A percentile compares a stretch with the other conserved stretches of the same genome.
Conservation (phyloP, 2,888 invertebrate genomes). For the Mimas tiliae region DNA sequence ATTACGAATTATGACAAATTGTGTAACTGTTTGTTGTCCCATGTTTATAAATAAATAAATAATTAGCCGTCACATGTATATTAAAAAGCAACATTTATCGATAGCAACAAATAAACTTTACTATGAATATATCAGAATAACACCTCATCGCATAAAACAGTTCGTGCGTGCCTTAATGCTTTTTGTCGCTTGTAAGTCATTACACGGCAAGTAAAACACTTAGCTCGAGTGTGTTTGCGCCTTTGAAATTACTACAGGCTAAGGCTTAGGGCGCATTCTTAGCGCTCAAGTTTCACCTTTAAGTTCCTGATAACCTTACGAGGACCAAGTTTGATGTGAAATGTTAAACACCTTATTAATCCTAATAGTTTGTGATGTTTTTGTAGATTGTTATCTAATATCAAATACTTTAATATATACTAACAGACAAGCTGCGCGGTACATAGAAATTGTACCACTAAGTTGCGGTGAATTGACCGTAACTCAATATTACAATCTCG, state of each 20-base stretch:
- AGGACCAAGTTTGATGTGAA: constrained; percentile 19
- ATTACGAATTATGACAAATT: no score
- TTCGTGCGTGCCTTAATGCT: constrained; percentile 48
- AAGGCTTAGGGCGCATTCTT: constrained; percentile 2
- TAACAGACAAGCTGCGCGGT: no score
- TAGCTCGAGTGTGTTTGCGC: constrained; percentile 27
- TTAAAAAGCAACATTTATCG: no score
- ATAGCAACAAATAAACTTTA: background rate
- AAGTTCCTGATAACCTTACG: constrained; percentile 25
- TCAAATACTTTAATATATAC: no score
- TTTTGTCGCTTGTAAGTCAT: constrained; percentile 50
- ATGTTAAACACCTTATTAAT: constrained; percentile 12
- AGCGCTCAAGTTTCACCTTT: constrained; percentile 26
- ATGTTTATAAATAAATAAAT: no score
- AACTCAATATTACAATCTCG: no score
- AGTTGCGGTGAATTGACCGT: no score
- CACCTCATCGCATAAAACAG: constrained; percentile 41
- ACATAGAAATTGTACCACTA: no score
- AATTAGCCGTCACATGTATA: no score
- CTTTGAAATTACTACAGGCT: constrained; percentile 21
- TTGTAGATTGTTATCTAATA: background rate
- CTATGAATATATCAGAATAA: constrained; percentile 38
- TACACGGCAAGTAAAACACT: constrained; percentile 38
- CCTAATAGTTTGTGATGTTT: background rate
- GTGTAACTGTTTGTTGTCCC: no score